Conservation (phyloP, 2,113 vertebrate species). For the Zosterops borbonicus region DNA sequence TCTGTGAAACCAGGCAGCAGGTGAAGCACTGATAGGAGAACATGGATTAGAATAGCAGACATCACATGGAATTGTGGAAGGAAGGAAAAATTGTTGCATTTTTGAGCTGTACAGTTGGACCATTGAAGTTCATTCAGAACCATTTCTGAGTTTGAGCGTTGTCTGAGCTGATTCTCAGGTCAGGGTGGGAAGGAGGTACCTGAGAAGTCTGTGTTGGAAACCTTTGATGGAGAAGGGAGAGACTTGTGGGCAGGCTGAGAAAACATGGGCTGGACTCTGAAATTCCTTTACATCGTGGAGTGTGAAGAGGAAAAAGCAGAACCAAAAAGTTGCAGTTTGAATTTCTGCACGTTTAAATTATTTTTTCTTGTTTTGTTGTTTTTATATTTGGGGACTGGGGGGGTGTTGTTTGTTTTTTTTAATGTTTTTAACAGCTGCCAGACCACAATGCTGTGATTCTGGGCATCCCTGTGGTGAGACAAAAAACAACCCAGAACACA, state of each 20-base stretch:
- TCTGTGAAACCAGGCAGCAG: background rate
- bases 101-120: constrained; percentile 9
- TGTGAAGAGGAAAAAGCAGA: background rate
- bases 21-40: background rate
- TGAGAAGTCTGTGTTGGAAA: background rate
- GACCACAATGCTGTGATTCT: background rate
- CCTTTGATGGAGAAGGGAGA: background rate
- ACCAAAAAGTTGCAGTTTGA: background rate
- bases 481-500: background rate
- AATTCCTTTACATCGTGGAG: background rate
- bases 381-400: background rate
- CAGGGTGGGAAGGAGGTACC: background rate
- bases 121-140: background rate
- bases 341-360: background rate
- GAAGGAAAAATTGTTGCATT: background rate
- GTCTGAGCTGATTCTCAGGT: background rate
- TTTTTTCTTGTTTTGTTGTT: background rate
- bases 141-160: background rate
- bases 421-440: background rate
- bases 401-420: background rate
- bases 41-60: background rate
- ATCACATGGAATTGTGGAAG: background rate
- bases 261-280: background rate
- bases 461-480: background rate
- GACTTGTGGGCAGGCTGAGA: background rate